phyloP scores from a whole-genome alignment of 2,797 vertebrate species.

The Sebastes miniatus region DNA sequence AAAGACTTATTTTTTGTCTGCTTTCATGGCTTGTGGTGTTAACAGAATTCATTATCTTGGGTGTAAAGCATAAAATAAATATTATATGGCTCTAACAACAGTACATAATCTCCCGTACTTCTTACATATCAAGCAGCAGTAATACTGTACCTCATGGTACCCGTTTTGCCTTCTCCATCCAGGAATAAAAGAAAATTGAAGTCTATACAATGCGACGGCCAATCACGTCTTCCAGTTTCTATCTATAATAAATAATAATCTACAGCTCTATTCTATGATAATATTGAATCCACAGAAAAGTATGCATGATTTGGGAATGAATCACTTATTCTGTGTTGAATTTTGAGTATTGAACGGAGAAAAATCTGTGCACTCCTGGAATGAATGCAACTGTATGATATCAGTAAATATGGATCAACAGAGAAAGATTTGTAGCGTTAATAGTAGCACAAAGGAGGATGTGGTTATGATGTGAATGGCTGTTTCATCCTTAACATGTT shows the following conservation, averaged over 20 bases:
- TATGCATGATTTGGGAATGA: neutral
- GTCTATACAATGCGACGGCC: neutral
- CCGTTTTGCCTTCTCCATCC: neutral
- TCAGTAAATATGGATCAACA: neutral
- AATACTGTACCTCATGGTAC: slow-evolving; percentile 27
- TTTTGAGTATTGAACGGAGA: neutral
- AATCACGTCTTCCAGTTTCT: slow-evolving; percentile 20
- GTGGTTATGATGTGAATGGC: neutral
- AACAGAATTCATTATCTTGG: slow-evolving; percentile 16
- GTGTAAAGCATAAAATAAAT: slow-evolving; percentile 58
- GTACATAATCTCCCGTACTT: slow-evolving; percentile 41
- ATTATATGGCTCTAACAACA: slow-evolving; percentile 59
- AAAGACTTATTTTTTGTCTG: neutral
- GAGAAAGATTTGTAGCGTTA: neutral
- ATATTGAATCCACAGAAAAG: neutral
- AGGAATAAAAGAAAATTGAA: neutral
- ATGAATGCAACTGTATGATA: neutral
- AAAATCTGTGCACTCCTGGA: neutral
- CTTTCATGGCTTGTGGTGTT: slow-evolving; percentile 35
- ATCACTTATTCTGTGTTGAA: neutral
- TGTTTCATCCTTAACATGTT: neutral
- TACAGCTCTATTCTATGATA: slow-evolving; percentile 10
- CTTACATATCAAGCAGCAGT: slow-evolving; percentile 24
- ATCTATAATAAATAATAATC: slow-evolving; percentile 16
- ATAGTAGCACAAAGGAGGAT: neutral